Percentiles rank a stretch among this genome's conserved stretches.
These are phyloP conservation scores for Venustaconcha ellipsiformis DNA, from an alignment of 1,140 invertebrate species.

Conservation along the genomic window DNA sequence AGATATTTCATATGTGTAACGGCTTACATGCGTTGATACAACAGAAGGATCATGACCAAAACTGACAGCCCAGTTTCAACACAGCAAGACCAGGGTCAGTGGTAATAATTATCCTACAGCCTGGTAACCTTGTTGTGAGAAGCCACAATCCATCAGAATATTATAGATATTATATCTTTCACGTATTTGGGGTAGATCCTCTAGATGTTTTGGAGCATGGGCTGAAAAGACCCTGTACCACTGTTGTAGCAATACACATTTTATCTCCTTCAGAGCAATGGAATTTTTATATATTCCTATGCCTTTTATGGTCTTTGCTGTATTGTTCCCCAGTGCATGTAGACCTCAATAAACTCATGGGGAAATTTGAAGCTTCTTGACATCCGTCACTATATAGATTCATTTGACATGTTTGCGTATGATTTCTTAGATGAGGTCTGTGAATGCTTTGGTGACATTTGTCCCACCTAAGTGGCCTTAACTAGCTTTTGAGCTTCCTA, in stretches of 20 bases:
- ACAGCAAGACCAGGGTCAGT: slow-evolving; percentile 30
- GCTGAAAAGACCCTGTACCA: slow-evolving; percentile 12
- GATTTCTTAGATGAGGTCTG: slow-evolving; percentile 13
- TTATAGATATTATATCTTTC: slow-evolving; percentile 1
- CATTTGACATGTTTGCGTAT: slow-evolving; percentile 22
- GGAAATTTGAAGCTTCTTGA: slow-evolving; percentile 26
- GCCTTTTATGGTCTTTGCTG: background rate
- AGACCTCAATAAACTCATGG: background rate
- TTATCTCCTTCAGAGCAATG: slow-evolving; percentile 12
- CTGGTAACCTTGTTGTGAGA: slow-evolving; percentile 17
- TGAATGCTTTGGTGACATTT: slow-evolving; percentile 27
- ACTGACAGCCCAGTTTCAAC: slow-evolving; percentile 35
- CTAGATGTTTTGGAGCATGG: background rate
- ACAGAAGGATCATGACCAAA: slow-evolving; percentile 29
- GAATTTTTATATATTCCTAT: background rate
- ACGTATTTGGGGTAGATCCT: background rate
- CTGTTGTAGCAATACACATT: slow-evolving; percentile 4
- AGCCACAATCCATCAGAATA: slow-evolving; percentile 37
- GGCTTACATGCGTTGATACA: slow-evolving; percentile 9
- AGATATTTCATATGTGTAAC: slow-evolving; percentile 29
- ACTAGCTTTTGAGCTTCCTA: slow-evolving; percentile 13
- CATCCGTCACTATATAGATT: slow-evolving; percentile 31
- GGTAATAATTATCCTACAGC: slow-evolving; percentile 27
- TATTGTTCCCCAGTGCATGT: background rate
- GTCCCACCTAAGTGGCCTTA: slow-evolving; percentile 26